Percentiles rank a stretch among this genome's conserved stretches.
Conservation (phyloP, 2,888 invertebrate genomes). For the Tetragnatha montana region DNA sequence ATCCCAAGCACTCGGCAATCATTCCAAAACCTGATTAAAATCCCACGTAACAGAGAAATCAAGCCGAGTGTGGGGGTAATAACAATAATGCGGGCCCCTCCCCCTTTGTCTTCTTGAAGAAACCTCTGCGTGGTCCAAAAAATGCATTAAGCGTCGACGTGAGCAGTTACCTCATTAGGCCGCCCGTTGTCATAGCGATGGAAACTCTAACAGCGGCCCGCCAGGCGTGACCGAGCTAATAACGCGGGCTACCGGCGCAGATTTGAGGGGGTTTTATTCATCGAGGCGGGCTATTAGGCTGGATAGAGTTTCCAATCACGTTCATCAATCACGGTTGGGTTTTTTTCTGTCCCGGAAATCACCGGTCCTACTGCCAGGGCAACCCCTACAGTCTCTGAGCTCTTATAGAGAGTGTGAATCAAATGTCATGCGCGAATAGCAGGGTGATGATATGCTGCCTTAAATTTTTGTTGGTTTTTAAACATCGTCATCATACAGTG, state of each 20-base stretch:
- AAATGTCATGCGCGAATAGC: no score
- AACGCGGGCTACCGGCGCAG: constrained; percentile 48
- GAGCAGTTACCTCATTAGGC: constrained; percentile 34
- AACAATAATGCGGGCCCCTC: no score
- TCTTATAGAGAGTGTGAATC: no score
- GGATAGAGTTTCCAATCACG: constrained; percentile 53
- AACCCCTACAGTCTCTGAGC: not conserved
- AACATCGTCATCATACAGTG: no score
- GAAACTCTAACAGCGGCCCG: constrained; percentile 40
- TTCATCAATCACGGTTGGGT: constrained; percentile 47
- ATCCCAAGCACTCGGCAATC: no score
- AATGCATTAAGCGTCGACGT: constrained; percentile 16
- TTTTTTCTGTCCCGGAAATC: constrained; percentile 16
- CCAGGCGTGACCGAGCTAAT: constrained; percentile 59
- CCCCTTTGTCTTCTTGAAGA: no score
- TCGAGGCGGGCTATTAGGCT: constrained; percentile 18
- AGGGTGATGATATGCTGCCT: no score
- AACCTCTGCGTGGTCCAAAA: not conserved
- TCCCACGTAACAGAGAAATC: no score
- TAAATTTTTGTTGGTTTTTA: no score
- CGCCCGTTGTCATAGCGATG: constrained; percentile 53
- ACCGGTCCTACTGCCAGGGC: not conserved
- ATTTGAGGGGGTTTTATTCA: constrained; percentile 54
- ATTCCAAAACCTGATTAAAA: no score
- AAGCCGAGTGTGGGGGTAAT: no score